Percentiles rank a stretch among this genome's conserved stretches.
Conservation (phyloP, 2,888 invertebrate genomes). For the Tyria jacobaeae region DNA sequence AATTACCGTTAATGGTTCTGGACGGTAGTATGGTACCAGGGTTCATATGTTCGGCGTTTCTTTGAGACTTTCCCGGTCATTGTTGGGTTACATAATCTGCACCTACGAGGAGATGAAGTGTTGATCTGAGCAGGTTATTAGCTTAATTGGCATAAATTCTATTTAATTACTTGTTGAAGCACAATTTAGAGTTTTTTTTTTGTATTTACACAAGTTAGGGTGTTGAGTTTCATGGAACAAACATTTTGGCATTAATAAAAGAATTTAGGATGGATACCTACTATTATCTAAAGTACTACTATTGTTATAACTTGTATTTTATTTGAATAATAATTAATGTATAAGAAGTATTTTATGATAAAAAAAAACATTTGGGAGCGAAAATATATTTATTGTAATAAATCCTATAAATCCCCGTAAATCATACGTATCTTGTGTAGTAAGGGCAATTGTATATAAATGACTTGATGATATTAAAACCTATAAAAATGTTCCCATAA, state of each 20-base stretch:
- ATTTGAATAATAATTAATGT: not conserved
- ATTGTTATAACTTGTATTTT: too few species aligned
- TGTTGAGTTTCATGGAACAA: too few species aligned
- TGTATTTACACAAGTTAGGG: too few species aligned
- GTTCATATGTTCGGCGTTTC: constrained; percentile 39
- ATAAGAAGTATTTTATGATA: too few species aligned
- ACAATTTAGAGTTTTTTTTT: not conserved
- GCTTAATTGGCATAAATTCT: not conserved
- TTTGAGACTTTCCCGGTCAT: constrained; percentile 30
- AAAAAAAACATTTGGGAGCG: not conserved
- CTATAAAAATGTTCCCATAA: constrained; percentile 15
- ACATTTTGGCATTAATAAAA: too few species aligned
- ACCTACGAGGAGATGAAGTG: not conserved
- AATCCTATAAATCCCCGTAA: not conserved
- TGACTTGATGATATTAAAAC: constrained; percentile 1
- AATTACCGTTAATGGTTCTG: constrained; percentile 82
- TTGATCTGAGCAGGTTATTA: not conserved
- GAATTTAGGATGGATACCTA: too few species aligned
- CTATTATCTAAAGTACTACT: too few species aligned
- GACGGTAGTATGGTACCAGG: constrained; percentile 62
- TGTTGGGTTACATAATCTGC: constrained; percentile 6
- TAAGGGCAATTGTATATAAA: not conserved
- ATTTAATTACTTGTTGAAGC: not conserved
- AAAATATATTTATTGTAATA: too few species aligned
- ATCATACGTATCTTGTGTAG: not conserved